Evolutionary conservation across 2,888 invertebrate genomes (phyloP).

Genomic region (Candidula unifasciata): DNA sequence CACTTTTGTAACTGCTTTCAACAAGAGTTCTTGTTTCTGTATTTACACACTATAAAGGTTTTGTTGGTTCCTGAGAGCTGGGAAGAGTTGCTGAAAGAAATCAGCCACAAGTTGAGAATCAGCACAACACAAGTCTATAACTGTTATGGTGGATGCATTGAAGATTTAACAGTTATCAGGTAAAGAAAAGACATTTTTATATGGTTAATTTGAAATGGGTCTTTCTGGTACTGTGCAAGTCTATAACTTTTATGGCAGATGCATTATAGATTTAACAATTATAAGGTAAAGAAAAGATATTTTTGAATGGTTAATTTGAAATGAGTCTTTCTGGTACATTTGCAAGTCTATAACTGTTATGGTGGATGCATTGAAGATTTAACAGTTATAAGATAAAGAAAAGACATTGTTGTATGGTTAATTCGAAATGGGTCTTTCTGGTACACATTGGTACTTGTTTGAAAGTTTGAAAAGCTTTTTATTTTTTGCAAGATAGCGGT

Average conservation of each 20-base stretch:
- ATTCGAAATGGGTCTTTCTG: too few species aligned
- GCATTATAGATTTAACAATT: too few species aligned
- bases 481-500: too few species aligned
- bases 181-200: slow-evolving; percentile 48
- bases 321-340: too few species aligned
- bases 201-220: too few species aligned
- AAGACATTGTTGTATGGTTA: too few species aligned
- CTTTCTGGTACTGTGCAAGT: too few species aligned
- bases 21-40: not conserved
- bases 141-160: slow-evolving; percentile 67
- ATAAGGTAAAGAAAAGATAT: too few species aligned
- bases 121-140: slow-evolving; percentile 62
- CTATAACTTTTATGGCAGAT: too few species aligned
- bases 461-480: too few species aligned
- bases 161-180: slow-evolving; percentile 69
- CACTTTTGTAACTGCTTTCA: not conserved
- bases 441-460: too few species aligned
- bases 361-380: slow-evolving; percentile 72
- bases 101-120: slow-evolving; percentile 64
- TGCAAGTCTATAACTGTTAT: slow-evolving; percentile 62
- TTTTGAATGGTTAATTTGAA: too few species aligned
- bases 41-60: slow-evolving; percentile 15
- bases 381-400: slow-evolving; percentile 62
- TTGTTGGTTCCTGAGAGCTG: slow-evolving; percentile 61
- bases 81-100: slow-evolving; percentile 63